Conservation (phyloP, 2,797 vertebrate species). For the Hylomyscus alleni region DNA sequence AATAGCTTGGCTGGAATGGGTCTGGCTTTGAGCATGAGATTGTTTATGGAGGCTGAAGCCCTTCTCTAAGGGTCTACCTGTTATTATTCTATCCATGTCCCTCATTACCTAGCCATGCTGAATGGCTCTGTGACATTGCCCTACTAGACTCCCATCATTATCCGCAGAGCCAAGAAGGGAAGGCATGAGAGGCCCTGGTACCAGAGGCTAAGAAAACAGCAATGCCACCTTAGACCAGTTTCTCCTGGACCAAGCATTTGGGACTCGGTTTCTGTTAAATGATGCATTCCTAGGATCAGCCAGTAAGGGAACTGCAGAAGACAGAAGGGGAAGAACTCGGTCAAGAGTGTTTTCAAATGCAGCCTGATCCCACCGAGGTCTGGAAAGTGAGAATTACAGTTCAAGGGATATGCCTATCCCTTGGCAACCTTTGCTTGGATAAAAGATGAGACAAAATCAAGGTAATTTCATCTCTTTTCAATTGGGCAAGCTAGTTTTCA, state of each 20-base stretch:
- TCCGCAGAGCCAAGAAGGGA: not conserved
- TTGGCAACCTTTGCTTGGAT: not conserved
- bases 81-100: not conserved
- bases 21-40: not conserved
- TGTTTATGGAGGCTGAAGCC: not conserved
- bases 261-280: not conserved
- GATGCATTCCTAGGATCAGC: not conserved
- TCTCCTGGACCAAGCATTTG: not conserved
- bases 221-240: not conserved
- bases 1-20: not conserved
- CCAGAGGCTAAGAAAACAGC: not conserved
- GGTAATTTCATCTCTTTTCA: not conserved
- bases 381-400: not conserved
- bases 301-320: not conserved
- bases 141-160: not conserved
- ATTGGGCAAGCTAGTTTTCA: not conserved
- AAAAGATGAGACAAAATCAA: not conserved
- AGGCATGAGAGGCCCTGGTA: not conserved
- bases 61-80: not conserved
- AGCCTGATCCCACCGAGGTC: fast-evolving
- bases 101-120: not conserved
- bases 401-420: not conserved
- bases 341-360: not conserved
- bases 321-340: not conserved
- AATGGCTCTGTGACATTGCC: not conserved